These are phyloP conservation scores for Sapayoa aenigma DNA, from an alignment of 2,113 vertebrate genomes.

Conservation along the genomic window DNA sequence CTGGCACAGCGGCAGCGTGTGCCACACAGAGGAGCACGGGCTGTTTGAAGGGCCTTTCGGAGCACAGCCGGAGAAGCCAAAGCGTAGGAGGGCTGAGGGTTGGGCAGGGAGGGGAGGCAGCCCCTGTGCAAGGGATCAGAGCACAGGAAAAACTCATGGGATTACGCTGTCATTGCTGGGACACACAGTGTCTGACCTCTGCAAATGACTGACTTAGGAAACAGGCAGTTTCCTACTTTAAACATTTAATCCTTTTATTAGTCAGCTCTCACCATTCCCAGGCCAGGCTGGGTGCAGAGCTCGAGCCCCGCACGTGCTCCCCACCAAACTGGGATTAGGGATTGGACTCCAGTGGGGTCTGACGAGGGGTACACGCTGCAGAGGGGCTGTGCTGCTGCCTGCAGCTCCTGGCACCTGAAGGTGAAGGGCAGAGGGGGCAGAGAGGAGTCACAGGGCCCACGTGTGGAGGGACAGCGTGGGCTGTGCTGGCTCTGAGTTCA, in stretches of 20 bases:
- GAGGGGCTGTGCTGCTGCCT: background rate
- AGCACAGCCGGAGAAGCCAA: background rate
- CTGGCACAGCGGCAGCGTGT: rapidly evolving
- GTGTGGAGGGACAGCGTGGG: rapidly evolving
- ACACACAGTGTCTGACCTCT: rapidly evolving
- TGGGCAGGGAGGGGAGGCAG: background rate
- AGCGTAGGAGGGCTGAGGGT: rapidly evolving
- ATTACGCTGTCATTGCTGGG: background rate
- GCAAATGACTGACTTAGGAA: background rate
- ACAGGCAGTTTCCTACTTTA: rapidly evolving
- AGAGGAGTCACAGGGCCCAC: rapidly evolving
- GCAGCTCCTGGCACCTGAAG: background rate
- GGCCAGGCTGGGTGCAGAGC: background rate
- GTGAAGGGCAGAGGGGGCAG: background rate
- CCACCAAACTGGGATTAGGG: rapidly evolving
- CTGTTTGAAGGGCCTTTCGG: background rate
- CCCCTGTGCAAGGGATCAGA: background rate
- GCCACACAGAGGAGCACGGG: rapidly evolving
- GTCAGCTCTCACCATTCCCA: rapidly evolving
- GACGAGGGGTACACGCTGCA: rapidly evolving
- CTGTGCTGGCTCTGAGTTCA: background rate
- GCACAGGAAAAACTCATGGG: background rate
- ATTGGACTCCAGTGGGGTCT: background rate
- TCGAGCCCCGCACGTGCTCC: rapidly evolving
- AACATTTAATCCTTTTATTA: background rate